Percentiles rank a stretch among this genome's conserved stretches.
These are phyloP conservation scores for Hydrolagus colliei DNA, from an alignment of 2,797 vertebrate genomes.

Conservation along the genomic window DNA sequence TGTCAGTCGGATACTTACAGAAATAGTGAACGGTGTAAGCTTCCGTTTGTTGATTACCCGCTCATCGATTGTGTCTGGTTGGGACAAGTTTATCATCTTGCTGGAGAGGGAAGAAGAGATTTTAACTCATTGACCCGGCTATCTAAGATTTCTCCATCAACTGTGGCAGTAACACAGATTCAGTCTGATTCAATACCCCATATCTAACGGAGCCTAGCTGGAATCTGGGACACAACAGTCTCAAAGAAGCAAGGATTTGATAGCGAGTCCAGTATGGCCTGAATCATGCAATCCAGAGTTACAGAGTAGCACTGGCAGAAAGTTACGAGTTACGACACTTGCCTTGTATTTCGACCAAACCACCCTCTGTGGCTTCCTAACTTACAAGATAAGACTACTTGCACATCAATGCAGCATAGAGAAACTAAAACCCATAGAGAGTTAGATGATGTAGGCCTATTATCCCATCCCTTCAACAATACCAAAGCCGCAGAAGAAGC, in stretches of 20 bases:
- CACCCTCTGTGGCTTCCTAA: background rate
- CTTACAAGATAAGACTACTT: background rate
- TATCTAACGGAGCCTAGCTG: too few species aligned
- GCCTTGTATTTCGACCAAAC: background rate
- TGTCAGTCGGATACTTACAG: slow-evolving; percentile 64
- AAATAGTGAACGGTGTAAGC: slow-evolving; percentile 82
- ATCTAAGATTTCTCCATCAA: background rate
- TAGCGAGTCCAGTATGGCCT: too few species aligned
- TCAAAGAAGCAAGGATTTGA: too few species aligned
- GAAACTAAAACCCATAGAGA: too few species aligned
- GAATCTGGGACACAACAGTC: too few species aligned
- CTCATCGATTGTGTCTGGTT: slow-evolving; percentile 92
- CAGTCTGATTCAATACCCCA: too few species aligned
- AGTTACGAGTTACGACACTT: background rate
- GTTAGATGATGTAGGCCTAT: too few species aligned
- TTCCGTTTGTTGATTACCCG: slow-evolving; percentile 93
- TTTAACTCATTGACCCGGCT: background rate
- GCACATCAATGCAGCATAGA: too few species aligned
- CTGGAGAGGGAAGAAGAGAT: slow-evolving; percentile 52
- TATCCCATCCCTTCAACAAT: too few species aligned
- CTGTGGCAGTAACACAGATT: background rate
- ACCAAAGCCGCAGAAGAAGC: background rate
- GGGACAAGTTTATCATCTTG: slow-evolving; percentile 95
- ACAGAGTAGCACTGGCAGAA: background rate
- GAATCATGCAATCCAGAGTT: background rate